Evolutionary conservation across 2,888 invertebrate genomes (phyloP).

Genomic region (Tenthredo amoena): DNA sequence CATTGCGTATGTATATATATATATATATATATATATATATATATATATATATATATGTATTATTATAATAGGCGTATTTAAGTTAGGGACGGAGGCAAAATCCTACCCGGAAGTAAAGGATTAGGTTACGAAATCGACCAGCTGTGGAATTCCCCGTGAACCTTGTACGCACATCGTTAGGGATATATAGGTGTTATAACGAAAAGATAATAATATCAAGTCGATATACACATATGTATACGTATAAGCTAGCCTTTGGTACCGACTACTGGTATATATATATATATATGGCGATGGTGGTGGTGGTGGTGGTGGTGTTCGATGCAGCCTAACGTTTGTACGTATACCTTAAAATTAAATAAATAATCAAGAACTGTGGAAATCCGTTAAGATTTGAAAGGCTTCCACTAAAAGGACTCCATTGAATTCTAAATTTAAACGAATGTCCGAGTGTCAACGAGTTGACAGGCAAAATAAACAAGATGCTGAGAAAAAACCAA

Average conservation of each 20-base stretch:
- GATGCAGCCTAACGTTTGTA: neutral
- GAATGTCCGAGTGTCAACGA: conserved; percentile 74
- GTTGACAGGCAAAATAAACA: conserved; percentile 76
- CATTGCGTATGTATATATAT: neutral
- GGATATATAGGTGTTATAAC: conserved; percentile 2
- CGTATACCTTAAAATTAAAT: conserved; percentile 68
- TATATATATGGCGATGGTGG: neutral
- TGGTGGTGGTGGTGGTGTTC: neutral
- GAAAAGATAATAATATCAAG: conserved; percentile 29
- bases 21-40: too few species aligned
- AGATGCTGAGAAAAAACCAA: conserved; percentile 57
- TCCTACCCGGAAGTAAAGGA: conserved; percentile 48
- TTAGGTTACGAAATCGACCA: conserved; percentile 45
- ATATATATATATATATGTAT: too few species aligned
- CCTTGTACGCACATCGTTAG: conserved; percentile 16
- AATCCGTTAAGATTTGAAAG: conserved; percentile 73
- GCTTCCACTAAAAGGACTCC: conserved; percentile 77
- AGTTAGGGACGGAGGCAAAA: neutral
- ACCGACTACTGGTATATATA: neutral
- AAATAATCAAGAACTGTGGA: conserved; percentile 73
- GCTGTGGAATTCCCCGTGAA: conserved; percentile 48
- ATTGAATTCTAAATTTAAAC: conserved; percentile 78
- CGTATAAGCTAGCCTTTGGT: neutral
- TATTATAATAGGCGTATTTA: neutral
- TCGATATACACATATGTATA: neutral